Evolutionary conservation across 1,140 invertebrate species (phyloP).

Genomic region (Phthorimaea operculella): DNA sequence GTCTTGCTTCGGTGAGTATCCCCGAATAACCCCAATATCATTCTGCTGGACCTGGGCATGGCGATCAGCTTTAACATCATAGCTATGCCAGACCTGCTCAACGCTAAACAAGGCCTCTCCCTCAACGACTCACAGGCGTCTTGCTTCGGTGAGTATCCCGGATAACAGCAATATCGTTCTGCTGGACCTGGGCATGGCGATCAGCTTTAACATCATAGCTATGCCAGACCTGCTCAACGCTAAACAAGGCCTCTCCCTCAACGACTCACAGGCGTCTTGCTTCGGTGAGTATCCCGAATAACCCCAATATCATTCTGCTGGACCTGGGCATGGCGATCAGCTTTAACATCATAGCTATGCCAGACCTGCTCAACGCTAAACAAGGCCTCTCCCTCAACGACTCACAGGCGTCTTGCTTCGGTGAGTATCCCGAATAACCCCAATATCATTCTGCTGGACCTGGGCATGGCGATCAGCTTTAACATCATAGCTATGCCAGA

Average conservation of each 20-base stretch:
- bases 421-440: conserved; percentile 62
- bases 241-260: conserved; percentile 64
- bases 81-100: conserved; percentile 72
- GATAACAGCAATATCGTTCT: conserved; percentile 62
- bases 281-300: conserved; percentile 71
- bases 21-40: conserved; percentile 58
- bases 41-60: conserved; percentile 62
- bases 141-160: conserved; percentile 74
- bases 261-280: conserved; percentile 75
- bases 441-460: conserved; percentile 57
- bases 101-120: conserved; percentile 56
- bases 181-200: conserved; percentile 60
- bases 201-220: conserved; percentile 77
- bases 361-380: conserved; percentile 65
- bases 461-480: conserved; percentile 71
- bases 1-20: conserved; percentile 75
- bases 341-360: conserved; percentile 77
- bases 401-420: conserved; percentile 78
- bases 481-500: conserved; percentile 76
- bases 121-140: conserved; percentile 73
- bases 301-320: conserved; percentile 59
- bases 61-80: conserved; percentile 76
- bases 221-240: conserved; percentile 71
- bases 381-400: conserved; percentile 67
- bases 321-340: conserved; percentile 69